A percentile compares a stretch with the other conserved stretches of the same genome.
phyloP scores from a whole-genome alignment of 2,797 vertebrate species.

The Danio tinwini region DNA sequence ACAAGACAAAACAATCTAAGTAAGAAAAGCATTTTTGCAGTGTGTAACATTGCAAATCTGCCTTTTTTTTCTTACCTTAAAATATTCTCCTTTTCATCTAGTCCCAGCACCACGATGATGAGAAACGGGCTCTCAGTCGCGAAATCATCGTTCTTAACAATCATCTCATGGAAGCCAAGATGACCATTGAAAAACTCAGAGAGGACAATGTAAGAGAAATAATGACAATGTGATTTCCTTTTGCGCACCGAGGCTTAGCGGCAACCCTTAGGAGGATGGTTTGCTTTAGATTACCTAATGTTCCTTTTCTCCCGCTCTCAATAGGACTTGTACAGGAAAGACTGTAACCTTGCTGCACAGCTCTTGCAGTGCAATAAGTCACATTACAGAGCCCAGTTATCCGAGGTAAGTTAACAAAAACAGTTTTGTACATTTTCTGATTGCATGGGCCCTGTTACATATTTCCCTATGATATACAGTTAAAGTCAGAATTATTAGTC shows the following conservation, averaged over 20 bases:
- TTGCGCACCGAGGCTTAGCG: slow-evolving; percentile 3
- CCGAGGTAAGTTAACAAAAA: slow-evolving; percentile 85
- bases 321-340: slow-evolving; percentile 96
- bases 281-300: slow-evolving; percentile 19
- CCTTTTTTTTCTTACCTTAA: neutral
- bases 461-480: no score
- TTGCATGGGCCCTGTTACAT: no score
- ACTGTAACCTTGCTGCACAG: slow-evolving; percentile 96
- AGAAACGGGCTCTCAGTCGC: slow-evolving; percentile 93
- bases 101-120: slow-evolving; percentile 96
- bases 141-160: slow-evolving; percentile 99
- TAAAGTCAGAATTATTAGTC: no score
- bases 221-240: slow-evolving; percentile 7
- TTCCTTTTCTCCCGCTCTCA: slow-evolving; percentile 25
- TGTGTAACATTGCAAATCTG: no score
- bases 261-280: neutral
- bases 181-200: slow-evolving; percentile 95
- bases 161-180: slow-evolving; percentile 97
- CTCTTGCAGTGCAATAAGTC: slow-evolving; percentile 96
- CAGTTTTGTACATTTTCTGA: neutral
- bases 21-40: no score
- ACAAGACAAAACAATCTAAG: no score
- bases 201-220: slow-evolving; percentile 91
- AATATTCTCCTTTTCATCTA: slow-evolving; percentile 62
- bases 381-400: slow-evolving; percentile 90